phyloP scores from a whole-genome alignment of 2,797 vertebrate genomes.

The Anisognathus igniventris region DNA sequence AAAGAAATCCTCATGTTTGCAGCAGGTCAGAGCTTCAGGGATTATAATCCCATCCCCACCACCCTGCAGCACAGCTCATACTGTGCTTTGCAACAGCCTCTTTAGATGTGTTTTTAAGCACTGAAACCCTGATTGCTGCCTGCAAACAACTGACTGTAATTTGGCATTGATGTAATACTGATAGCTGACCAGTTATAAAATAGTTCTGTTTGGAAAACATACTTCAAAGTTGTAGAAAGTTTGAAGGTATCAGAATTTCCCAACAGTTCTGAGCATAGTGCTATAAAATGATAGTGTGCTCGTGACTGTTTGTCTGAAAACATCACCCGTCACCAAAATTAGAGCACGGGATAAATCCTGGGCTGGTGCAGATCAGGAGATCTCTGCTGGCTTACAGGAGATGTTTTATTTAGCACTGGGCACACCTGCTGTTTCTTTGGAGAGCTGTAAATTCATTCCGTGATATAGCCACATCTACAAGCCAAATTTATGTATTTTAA shows the following conservation, averaged over 20 bases:
- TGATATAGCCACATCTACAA: background rate
- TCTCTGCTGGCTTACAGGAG: background rate
- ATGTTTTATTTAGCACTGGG: background rate
- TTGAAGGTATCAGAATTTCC: background rate
- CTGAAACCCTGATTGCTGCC: background rate
- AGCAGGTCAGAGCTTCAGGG: background rate
- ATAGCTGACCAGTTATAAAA: background rate
- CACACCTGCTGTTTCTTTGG: background rate
- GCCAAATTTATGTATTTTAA: background rate
- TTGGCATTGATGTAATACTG: background rate
- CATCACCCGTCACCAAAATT: background rate
- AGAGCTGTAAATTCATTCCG: background rate
- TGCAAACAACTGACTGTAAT: background rate
- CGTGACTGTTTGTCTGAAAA: background rate
- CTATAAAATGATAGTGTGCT: background rate
- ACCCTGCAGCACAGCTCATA: background rate
- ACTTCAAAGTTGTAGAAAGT: background rate
- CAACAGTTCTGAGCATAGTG: background rate
- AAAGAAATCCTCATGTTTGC: background rate
- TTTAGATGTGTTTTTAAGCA: background rate
- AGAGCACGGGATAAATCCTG: background rate
- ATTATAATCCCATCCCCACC: background rate
- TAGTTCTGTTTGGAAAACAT: background rate
- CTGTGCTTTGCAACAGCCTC: background rate
- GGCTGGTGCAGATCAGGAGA: background rate